A percentile compares a stretch with the other conserved stretches of the same genome.
Conservation (phyloP, 1,140 invertebrate genomes). For the Melanaphis sacchari region DNA sequence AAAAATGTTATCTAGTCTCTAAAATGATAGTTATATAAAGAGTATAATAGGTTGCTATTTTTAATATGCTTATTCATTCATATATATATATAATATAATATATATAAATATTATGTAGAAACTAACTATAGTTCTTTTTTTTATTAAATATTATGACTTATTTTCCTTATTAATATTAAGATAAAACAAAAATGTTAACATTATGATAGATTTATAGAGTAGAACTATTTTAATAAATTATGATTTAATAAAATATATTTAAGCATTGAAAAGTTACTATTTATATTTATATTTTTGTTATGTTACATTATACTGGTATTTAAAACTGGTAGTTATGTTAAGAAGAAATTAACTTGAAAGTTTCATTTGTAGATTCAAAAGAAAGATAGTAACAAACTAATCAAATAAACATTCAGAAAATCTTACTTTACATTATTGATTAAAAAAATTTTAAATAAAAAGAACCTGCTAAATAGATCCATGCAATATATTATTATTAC, state of each 20-base stretch:
- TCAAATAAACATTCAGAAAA: neutral
- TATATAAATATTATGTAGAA: neutral
- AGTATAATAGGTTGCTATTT: neutral
- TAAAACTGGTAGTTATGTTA: neutral
- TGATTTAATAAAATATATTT: neutral
- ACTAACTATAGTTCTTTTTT: neutral
- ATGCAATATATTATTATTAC: neutral
- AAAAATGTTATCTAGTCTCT: neutral
- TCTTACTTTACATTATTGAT: neutral
- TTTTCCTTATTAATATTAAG: neutral
- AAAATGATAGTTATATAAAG: neutral
- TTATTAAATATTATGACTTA: neutral
- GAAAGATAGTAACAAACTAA: neutral
- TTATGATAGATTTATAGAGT: constrained; percentile 1
- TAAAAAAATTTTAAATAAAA: neutral
- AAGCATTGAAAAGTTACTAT: neutral
- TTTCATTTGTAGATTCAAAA: neutral
- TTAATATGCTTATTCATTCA: neutral
- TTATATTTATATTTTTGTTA: neutral
- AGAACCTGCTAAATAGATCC: neutral
- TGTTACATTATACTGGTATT: neutral
- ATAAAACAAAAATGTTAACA: neutral
- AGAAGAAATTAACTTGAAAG: neutral
- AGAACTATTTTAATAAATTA: neutral
- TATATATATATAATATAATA: neutral